Base-by-base conservation (phyloP, 2,797 vertebrate species). In the Hylomyscus alleni region DNA sequence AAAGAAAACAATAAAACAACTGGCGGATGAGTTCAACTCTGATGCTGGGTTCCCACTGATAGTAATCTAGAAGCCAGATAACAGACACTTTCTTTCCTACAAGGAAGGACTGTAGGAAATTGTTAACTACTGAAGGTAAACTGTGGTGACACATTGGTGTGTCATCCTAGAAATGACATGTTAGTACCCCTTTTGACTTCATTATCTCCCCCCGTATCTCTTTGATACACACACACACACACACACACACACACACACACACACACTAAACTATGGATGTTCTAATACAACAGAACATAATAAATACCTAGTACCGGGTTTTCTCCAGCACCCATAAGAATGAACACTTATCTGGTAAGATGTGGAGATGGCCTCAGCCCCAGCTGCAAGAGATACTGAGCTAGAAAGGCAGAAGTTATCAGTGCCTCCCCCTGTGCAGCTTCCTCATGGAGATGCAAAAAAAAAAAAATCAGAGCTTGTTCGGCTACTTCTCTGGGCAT, bases 281-380 rank as follows among this genome's bases (percentile, higher is more conserved):
- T 77, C 73, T 56, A 85, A 67, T 7, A 69, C 67, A 89, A 50
- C 37, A 58, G 65, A 82, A 95, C 86, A 8, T 56, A 83, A 76
- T 73, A 67, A 95, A 37, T 52, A 75, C 44, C 37, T 76, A 96
- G 75, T n/a, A 78, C 58, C 14, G 37, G 26, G 14, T 24, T 88
- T 85, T 93, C 93, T 96, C 85, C 12, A 90, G 29, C 5, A 69
- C 26, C 60, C 69, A 34, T 5, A 56, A 93, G 56, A 92, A 86
- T 15, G 56, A 52, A 4, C 29, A 34, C 31, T 92, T 34, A 40
- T 80, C 29, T 34, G 2, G 19, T 40, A 31, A 34, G 20, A 65
- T 29, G 29, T 76, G 22, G 56, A 73, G 31, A 17, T 19, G 19
- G n/a, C 15, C 44, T n/a, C 85, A 31, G 75, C 17, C 19, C 3